Evolutionary conservation across 2,113 vertebrate species (phyloP), one percentile per base, ranked within the genome.

Genomic region (Meleagris gallopavo): DNA sequence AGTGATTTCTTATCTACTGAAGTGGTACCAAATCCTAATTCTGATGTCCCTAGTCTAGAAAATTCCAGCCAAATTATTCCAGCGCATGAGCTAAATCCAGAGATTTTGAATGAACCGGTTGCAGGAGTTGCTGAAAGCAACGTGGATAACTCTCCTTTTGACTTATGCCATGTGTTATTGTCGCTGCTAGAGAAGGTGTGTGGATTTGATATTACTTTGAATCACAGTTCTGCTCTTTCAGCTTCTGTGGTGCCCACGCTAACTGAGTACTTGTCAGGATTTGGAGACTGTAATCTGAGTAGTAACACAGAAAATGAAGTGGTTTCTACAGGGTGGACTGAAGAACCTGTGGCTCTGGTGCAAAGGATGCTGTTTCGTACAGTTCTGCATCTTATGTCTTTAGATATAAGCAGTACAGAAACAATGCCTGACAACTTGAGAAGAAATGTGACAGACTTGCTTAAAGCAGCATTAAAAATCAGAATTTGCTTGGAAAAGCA

Each of bases 111-210:
- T 48, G 98, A 99, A 34, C 95, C 98, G 19, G 97, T 98, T 79
- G 97, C 97, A 83, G 98, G 98, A 93, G 97, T 97, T 86, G 94
- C 98, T 91, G 97, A 98, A 88, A 98, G 97, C 95, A 98, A 93
- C 76, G 94, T 95, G 96, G 98, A 98, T 94, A 99, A 99, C 86
- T 99, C 99, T 18, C 98, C 99, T 16, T 99, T 99, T 95, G 98
- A 99, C 71, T 98, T 99, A 80, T 99, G 99, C 94, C 98, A 96
- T 48, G 98, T 99, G 75, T 97, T 99, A 73, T 96, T 99, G 32
- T 99, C 99, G 27, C 97, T 99, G 45, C 92, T 99, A 76, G 99
- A 99, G 96, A 99, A 99, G 85, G 98, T 99, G 65, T 99, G 98
- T 88, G 99, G 98, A 83, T 99, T 99, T 95, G 99, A 99, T 97